Conservation (phyloP, 2,888 invertebrate species). For the Embidobia sp. region DNA sequence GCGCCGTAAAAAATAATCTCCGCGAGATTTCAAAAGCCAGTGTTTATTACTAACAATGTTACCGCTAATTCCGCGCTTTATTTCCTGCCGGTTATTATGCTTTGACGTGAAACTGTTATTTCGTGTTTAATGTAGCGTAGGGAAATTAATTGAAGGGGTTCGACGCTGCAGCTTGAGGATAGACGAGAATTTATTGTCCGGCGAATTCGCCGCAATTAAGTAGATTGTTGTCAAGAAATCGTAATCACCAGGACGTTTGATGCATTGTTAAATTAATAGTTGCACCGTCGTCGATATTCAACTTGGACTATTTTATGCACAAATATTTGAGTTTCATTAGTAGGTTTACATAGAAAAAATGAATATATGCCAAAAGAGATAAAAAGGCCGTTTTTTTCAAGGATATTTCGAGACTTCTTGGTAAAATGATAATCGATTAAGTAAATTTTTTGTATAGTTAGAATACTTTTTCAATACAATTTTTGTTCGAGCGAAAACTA, state of each 20-base stretch:
- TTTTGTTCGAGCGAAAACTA: not conserved
- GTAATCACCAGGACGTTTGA: not conserved
- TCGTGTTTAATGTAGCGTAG: constrained; percentile 47
- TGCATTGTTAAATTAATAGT: constrained; percentile 6
- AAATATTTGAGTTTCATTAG: too few relatives aligned
- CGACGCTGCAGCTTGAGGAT: constrained; percentile 3
- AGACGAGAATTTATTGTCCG: constrained; percentile 18
- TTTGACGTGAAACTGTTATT: constrained; percentile 43
- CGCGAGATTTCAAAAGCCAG: constrained; percentile 39
- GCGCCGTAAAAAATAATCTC: constrained; percentile 58
- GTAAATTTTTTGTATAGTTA: too few relatives aligned
- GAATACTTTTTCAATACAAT: too few relatives aligned
- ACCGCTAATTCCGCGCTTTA: constrained; percentile 42
- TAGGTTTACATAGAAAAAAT: too few relatives aligned
- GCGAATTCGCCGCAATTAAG: constrained; percentile 5
- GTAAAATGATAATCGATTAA: too few relatives aligned
- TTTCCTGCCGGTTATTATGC: constrained; percentile 49
- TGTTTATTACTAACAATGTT: constrained; percentile 47
- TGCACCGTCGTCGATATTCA: too few relatives aligned
- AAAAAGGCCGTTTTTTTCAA: too few relatives aligned
- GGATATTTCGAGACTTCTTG: too few relatives aligned
- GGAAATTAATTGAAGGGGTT: constrained; percentile 42
- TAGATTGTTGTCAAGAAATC: constrained; percentile 5
- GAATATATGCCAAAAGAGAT: too few relatives aligned
- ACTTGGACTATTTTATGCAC: too few relatives aligned